A percentile compares a stretch with the other conserved stretches of the same genome.
Conservation (phyloP, 1,140 invertebrate genomes). For the Manduca sexta region DNA sequence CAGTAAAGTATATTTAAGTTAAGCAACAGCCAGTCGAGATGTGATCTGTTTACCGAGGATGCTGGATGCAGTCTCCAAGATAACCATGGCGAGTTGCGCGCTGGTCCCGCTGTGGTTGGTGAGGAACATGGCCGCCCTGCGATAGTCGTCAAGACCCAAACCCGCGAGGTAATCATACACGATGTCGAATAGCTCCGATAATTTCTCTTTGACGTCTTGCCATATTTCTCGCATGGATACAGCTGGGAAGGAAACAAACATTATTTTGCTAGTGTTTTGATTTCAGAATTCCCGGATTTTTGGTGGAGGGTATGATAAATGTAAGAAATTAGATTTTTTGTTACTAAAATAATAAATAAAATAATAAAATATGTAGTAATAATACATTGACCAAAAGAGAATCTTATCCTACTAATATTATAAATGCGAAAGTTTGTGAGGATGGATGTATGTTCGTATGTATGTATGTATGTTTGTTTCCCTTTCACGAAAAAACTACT, state of each 20-base stretch:
- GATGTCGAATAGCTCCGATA: slow-evolving; percentile 49
- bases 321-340: no score
- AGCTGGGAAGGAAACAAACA: slow-evolving; percentile 33
- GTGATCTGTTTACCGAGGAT: slow-evolving; percentile 49
- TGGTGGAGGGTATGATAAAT: no score
- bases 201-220: slow-evolving; percentile 44
- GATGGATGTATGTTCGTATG: no score
- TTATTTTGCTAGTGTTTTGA: not conserved
- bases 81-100: slow-evolving; percentile 36
- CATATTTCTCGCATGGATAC: slow-evolving; percentile 57
- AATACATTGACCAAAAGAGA: no score
- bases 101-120: slow-evolving; percentile 24
- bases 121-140: slow-evolving; percentile 40
- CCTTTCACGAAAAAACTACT: no score
- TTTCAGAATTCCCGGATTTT: no score
- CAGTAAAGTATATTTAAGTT: slow-evolving; percentile 4
- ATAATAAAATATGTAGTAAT: no score
- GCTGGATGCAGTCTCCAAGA: slow-evolving; percentile 39
- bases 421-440: no score
- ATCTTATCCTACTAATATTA: no score
- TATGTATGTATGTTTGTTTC: no score
- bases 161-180: slow-evolving; percentile 62
- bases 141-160: slow-evolving; percentile 51
- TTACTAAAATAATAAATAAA: no score
- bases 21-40: slow-evolving; percentile 29